Evolutionary conservation across 2,888 invertebrate species (phyloP), one percentile per base, ranked within the genome.

Genomic region (Nymphalis c-album): DNA sequence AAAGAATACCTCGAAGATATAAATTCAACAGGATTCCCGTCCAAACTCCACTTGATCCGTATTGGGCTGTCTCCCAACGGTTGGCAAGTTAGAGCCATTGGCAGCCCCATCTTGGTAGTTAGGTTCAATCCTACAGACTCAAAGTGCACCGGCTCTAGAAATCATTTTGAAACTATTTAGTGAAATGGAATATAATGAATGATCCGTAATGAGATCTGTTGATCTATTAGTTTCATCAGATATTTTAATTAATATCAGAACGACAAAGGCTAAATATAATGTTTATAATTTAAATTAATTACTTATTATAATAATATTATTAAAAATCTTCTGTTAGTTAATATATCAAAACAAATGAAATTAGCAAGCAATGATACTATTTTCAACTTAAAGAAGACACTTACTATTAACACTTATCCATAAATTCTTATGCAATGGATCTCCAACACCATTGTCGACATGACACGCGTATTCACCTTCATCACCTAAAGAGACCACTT

Each of bases 1-100:
- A 53, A 1, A 45, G 17, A 68, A 71, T 79, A 92, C 93, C 92
- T 90, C 5, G 90, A 81, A 4, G 89, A 81, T 18, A 87, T 81
- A 69, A 89, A 93, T 80, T 96, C 95, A 58, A 96, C 86, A 45
- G 94, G 93, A 66, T 94, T 95, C 67, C 94, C 95, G 80, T 95
- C 94, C 75, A 95, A 93, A 60, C 93, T 94, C 97, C 97, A 97
- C 63, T 94, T 94, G 59, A 97, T 94, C 77, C 95, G 94, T 66
- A 97, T 95, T 8, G 97, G 97, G 78, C 94, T 95, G 85, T 97
- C 97, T 1, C 97, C 97, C 71, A 95, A 93, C 0, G 96, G 96
- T 71, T 94, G 94, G 80, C 97, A 97, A 53, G 94, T 93, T 64
- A 97, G 84, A 1, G 94, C 94, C 8, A 95, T 94, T 1, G 96